Conservation (phyloP, 2,797 vertebrate genomes). For the Acipenser oxyrinchus region DNA sequence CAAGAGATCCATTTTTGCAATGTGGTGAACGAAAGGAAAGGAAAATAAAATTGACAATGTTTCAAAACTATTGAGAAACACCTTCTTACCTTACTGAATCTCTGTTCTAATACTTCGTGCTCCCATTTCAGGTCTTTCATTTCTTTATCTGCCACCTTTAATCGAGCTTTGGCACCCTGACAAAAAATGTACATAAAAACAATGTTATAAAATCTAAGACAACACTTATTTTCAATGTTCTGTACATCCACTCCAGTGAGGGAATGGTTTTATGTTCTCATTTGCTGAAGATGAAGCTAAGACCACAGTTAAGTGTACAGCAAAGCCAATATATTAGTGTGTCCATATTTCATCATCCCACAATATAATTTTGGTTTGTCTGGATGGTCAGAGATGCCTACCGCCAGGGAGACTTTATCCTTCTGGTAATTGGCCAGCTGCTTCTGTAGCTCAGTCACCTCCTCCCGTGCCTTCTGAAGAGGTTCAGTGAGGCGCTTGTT, state of each 20-base stretch:
- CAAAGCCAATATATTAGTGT: neutral
- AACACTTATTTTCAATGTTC: too few relatives aligned
- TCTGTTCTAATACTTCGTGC: slow-evolving; percentile 69
- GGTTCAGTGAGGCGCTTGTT: slow-evolving; percentile 58
- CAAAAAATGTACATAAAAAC: slow-evolving; percentile 10
- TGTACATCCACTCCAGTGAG: too few relatives aligned
- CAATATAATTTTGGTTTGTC: neutral
- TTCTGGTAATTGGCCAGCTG: slow-evolving; percentile 51
- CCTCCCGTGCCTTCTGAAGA: slow-evolving; percentile 52
- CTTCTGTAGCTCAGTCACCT: slow-evolving; percentile 53
- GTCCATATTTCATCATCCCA: neutral
- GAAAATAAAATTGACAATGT: too few relatives aligned
- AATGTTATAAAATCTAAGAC: too few relatives aligned
- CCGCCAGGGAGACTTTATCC: slow-evolving; percentile 53
- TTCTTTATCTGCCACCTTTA: slow-evolving; percentile 64
- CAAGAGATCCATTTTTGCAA: too few relatives aligned
- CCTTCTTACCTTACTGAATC: slow-evolving; percentile 63
- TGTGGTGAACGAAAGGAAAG: too few relatives aligned
- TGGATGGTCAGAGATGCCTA: slow-evolving; percentile 23
- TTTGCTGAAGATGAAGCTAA: neutral
- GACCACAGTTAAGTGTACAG: neutral
- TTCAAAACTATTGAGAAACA: too few relatives aligned
- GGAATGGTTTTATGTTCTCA: neutral
- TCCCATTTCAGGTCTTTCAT: slow-evolving; percentile 71
- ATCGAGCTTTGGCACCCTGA: slow-evolving; percentile 59